Evolutionary conservation across 92 coral and sea anemone genomes (phyloP), one percentile per base, ranked within the genome.

Genomic region (Chrysogorgia sp.): DNA sequence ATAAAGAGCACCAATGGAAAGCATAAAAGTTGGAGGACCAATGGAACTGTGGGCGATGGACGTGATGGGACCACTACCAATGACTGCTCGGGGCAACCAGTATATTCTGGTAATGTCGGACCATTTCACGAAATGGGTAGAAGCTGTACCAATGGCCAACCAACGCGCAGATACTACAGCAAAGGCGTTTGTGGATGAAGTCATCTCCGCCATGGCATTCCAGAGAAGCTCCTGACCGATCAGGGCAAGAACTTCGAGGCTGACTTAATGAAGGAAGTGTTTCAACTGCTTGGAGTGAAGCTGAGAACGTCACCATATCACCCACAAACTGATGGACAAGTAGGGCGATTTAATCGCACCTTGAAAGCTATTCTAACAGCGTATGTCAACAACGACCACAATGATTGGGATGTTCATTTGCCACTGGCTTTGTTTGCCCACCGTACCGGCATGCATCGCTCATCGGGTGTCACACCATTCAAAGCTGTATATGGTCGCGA

Each of bases 121-220:
- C 60, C 82, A 77, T 20, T 77, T 77, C 70, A 77, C 82, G 1
- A 59, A 62, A 20, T 77, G 81, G 81, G 71, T 57, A 8, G 81
- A 76, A 25, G 82, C 82, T 14, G 69, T 77, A 2, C 59, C 60
- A 6, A 22, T 43, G 15, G 71, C 82, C 2, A 52, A 77, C 41
- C 74, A 77, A 29, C 20, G 31, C 10, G 60, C 70, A 13, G 74
- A 45, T 9, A 60, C 58, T 1, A 32, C 59, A 0, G 72, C 71
- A 25, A 6, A 35, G 37, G 82, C 55, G n/a, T n/a, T n/a, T n/a
- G n/a, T n/a, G n/a, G n/a, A n/a, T n/a, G n/a, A n/a, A n/a, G n/a
- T n/a, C n/a, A n/a, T n/a, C n/a, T n/a, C n/a, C 77, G 62, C 34
- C 60, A 47, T 12, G 77, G 77, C 10, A 33, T 74, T 15, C 79